A percentile compares a stretch with the other conserved stretches of the same genome.
Evolutionary conservation across 2,888 invertebrate species (phyloP).

Genomic region (Lithophane semibrunnea): DNA sequence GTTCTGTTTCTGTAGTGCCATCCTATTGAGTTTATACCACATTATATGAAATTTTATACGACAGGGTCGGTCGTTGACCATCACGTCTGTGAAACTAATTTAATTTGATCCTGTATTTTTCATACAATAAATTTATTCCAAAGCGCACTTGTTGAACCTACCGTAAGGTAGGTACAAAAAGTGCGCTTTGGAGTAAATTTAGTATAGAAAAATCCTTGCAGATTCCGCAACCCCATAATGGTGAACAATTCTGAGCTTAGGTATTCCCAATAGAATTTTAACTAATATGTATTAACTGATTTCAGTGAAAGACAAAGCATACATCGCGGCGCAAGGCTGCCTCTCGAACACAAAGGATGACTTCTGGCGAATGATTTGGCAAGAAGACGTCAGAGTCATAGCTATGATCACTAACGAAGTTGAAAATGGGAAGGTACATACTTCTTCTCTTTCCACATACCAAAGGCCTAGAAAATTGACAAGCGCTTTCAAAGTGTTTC

Average conservation of each 20-base stretch:
- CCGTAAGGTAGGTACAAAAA: too few species aligned
- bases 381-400: conserved; percentile 98
- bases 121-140: background rate
- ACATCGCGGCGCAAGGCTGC: conserved; percentile 98
- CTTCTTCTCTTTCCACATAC: background rate
- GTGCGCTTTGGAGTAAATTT: too few species aligned
- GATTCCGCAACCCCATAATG: background rate
- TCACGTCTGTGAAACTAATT: too few species aligned
- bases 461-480: background rate
- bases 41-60: too few species aligned
- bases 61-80: too few species aligned
- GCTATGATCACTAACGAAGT: conserved; percentile 99
- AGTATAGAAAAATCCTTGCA: background rate
- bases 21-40: too few species aligned
- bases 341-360: conserved; percentile 96
- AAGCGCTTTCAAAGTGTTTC: background rate
- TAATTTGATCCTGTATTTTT: background rate
- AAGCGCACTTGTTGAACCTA: background rate
- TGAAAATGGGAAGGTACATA: conserved; percentile 95
- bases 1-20: too few species aligned
- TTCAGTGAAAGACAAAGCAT: conserved; percentile 91
- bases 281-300: conserved; percentile 36
- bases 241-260: background rate
- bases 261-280: background rate
- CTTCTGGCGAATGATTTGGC: conserved; percentile 99